Base-by-base conservation (phyloP, 2,888 invertebrate genomes). In the Gymnosoma rotundatum region DNA sequence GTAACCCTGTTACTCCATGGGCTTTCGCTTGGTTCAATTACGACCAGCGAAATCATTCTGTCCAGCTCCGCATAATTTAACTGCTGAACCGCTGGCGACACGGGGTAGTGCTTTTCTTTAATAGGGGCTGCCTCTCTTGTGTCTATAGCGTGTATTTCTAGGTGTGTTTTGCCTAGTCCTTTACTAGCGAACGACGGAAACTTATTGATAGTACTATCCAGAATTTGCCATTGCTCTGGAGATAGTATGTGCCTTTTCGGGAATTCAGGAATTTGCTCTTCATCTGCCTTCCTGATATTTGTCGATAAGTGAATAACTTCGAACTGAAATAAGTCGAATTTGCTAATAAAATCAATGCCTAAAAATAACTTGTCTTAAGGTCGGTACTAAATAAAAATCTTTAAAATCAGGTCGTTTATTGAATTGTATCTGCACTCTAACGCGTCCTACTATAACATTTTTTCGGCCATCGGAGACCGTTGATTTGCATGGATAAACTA, bases 21-120 rank as follows among this genome's bases (percentile, higher is more conserved):
- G 32, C 81, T 89, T 8, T 82, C 73, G 2, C 88, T 89, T 10
- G 81, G 86, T 60, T 90, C 89, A 5, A 91, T 86, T 0, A 91
- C 87, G 1, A 86, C 88, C 10, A 86, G 61, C 3, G 58, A 73
- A 12, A 90, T 48, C 89, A 90, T 90, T 1, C 88, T 61, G 38
- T 90, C 89, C 8, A 90, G 83, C 75, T 90, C 89, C 21, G 69
- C 70, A 56, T 79, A 83, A 42, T 86, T 52, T 9, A 83, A 64
- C 16, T 56, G 32, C 38, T 86, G 85, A 2, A 84, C 78, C 7
- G 76, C 80, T 12, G 86, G 86, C 0, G 85, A 86, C 0, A 83
- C 78, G 0, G 86, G 82, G 21, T 83, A 86, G 45, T 80, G 79
- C 3, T 83, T 69, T 25, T 83, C 72, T 63, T 1, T 6, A 38